A percentile compares a stretch with the other conserved stretches of the same genome.
These are phyloP conservation scores for Urosaurus nigricauda DNA, from an alignment of 2,797 vertebrate genomes.

Conservation along the genomic window DNA sequence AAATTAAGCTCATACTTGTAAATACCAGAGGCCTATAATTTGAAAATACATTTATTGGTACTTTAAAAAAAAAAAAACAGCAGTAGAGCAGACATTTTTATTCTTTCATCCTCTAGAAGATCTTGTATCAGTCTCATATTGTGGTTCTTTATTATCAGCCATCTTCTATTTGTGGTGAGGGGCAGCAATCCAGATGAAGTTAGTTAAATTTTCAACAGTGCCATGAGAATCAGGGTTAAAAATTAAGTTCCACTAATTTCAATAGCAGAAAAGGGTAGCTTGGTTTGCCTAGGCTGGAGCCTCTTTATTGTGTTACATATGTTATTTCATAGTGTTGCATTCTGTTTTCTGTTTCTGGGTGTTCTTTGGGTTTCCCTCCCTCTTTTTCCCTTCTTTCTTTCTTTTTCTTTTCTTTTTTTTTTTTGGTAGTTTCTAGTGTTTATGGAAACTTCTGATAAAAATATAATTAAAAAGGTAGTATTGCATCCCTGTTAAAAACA, in stretches of 20 bases:
- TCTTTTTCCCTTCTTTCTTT: too few relatives aligned
- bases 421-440: too few relatives aligned
- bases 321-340: background rate
- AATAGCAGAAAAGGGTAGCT: background rate
- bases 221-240: too few relatives aligned
- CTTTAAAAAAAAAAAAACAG: slow-evolving; percentile 17
- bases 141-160: background rate
- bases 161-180: background rate
- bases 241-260: background rate
- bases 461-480: too few relatives aligned
- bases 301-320: background rate
- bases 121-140: background rate
- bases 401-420: too few relatives aligned
- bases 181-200: background rate
- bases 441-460: too few relatives aligned
- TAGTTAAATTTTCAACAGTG: background rate
- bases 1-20: too few relatives aligned
- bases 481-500: background rate
- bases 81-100: slow-evolving; percentile 4
- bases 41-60: accelerated
- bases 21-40: background rate
- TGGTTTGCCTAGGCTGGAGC: background rate
- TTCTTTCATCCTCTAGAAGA: background rate
- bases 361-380: too few relatives aligned
- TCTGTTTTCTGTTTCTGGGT: too few relatives aligned